Base-by-base conservation (phyloP, 2,888 invertebrate genomes). In the Camptogramma bilineatum region DNA sequence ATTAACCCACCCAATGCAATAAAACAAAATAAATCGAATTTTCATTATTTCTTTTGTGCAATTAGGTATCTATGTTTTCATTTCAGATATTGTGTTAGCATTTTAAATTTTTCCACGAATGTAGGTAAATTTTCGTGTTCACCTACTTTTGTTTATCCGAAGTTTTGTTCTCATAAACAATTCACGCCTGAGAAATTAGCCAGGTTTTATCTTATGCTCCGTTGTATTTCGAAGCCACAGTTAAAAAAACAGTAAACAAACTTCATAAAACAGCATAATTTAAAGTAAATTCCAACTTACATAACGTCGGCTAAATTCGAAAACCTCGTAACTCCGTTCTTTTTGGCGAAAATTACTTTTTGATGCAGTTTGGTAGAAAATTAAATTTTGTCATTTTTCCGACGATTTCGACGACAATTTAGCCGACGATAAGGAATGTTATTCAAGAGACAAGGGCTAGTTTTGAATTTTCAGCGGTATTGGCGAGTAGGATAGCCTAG, bases 141-240 rank as follows among this genome's bases (percentile, higher is more conserved):
- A 51, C 16, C 46, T 47, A 47, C 18, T 47, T 47, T 47, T 18
- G 46, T 18, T 47, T 17, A 3, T 18, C 31, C 9, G 34, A 17
- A 51, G 31, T 28, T 28, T 51, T 51, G 51, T 17, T 51, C 31
- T 24, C 31, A 53, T 24, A 53, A 42, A 53, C 42, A 53, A 44
- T 44, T 42, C 31, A 24, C 24, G 53, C 53, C 19, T 3, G 17
- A 10, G 19, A 52, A 52, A 44, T 44, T 24, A 44, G 21, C 24
- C 31, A 53, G 44, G 24, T 44, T 18, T 52, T 52, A 52, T 9
- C 51, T 28, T 31, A 10, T 44, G 21, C 44, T 53, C 24, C 53
- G 42, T 53, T 53, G 53, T 53, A 42, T 21, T n/a, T 21, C n/a
- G 17, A 53, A 24, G 24, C 51, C 51, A 53, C 44, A 44, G 53